These are phyloP conservation scores for Pristionchus pacificus DNA, from an alignment of 1,140 invertebrate species.

Conservation along the genomic window DNA sequence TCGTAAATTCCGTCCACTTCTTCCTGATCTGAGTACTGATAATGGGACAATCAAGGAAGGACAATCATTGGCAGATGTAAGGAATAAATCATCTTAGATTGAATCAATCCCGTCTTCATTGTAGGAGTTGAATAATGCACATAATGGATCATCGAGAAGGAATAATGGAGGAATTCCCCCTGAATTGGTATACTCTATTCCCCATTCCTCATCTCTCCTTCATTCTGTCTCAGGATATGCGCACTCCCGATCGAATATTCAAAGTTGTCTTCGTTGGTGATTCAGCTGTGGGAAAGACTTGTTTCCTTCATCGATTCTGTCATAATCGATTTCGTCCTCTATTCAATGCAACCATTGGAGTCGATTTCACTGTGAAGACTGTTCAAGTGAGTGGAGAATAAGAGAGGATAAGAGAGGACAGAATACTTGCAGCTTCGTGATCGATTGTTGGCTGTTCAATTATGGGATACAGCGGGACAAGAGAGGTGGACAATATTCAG, in stretches of 20 bases:
- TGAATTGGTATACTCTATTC: not conserved
- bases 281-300: conserved; percentile 66
- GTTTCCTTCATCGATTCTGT: conserved; percentile 65
- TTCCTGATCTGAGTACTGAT: not conserved
- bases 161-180: not conserved
- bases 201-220: no score
- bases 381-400: conserved; percentile 61
- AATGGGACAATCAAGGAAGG: not conserved
- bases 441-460: conserved; percentile 62
- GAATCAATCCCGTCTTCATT: not conserved
- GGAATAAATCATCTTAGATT: not conserved
- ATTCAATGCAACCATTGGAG: conserved; percentile 65
- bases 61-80: not conserved
- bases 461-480: conserved; percentile 67
- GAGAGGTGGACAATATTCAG: conserved; percentile 58
- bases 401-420: no score
- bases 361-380: conserved; percentile 66
- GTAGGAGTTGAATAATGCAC: not conserved
- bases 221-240: conserved; percentile 39
- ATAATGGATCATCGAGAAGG: not conserved
- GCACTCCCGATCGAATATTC: conserved; percentile 61
- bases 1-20: not conserved
- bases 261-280: conserved; percentile 67
- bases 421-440: conserved; percentile 34
- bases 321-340: conserved; percentile 61